phyloP scores from a whole-genome alignment of 2,113 vertebrate genomes.

The Mobula birostris region DNA sequence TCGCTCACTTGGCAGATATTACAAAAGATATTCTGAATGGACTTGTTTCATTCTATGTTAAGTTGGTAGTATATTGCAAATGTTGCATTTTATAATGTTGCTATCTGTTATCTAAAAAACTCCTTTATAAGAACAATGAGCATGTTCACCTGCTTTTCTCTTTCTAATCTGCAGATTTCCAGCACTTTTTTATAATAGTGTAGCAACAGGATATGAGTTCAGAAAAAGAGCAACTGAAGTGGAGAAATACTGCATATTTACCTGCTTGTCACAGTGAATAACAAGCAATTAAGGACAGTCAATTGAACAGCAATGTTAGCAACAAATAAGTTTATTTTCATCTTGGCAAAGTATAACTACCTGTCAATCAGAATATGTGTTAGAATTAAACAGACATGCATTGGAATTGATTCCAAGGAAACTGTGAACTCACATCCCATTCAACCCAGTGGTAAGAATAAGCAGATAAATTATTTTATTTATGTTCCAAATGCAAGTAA shows the following conservation, averaged over 20 bases:
- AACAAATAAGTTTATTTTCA: slow-evolving; percentile 18
- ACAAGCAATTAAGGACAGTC: background rate
- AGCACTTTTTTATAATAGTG: background rate
- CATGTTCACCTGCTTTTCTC: background rate
- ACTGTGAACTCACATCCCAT: background rate
- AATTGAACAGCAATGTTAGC: background rate
- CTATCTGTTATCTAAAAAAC: background rate
- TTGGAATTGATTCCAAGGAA: background rate
- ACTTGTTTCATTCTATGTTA: too few relatives aligned
- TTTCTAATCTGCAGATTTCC: background rate
- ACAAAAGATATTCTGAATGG: background rate
- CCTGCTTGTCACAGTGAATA: background rate
- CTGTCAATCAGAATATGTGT: background rate
- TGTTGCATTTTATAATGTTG: background rate
- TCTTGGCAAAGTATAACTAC: background rate
- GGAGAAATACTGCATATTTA: background rate
- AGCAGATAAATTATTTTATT: background rate
- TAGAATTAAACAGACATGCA: background rate
- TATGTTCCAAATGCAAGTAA: background rate
- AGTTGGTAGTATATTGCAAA: background rate
- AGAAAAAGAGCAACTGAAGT: background rate
- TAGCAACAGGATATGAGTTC: background rate
- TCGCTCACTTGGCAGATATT: background rate
- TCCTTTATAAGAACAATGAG: background rate
- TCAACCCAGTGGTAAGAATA: background rate